Base-by-base conservation (phyloP, 1,140 invertebrate species). In the Bicyclus anynana region DNA sequence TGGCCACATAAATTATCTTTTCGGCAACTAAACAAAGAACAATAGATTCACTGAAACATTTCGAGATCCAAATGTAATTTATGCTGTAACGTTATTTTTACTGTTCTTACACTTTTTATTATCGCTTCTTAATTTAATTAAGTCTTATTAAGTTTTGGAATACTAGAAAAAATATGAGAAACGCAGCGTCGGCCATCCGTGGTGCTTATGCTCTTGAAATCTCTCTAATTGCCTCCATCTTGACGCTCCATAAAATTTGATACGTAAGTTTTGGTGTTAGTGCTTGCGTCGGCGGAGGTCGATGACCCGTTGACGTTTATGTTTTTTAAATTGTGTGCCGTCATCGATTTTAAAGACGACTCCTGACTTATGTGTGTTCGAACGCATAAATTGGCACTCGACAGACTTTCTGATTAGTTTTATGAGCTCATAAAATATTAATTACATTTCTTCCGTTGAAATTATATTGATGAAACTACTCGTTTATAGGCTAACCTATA, bases 161-260 rank as follows among this genome's bases (percentile, higher is more conserved):
- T 40, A 29, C 21, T 67, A 65, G 62, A 73, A 70, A 73, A 74
- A 65, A 63, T 73, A 63, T 63, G 56, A 57, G 57, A 63, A 55
- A 64, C 57, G 51, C 67, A 67, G 37, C 46, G 64, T 52, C 75
- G 71, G 37, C 72, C 74, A 74, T 75, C 72, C 77, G 68, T 77
- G 69, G 65, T 72, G 65, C 61, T 69, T 61, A 61, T 64, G 54
- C 69, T 73, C 61, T 72, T 71, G 66, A 74, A 74, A 72, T 75
- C 59, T 74, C 62, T 74, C n/a, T 84, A 80, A 84, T 84, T 84
- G 71, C 69, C 52, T 62, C 56, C 10, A 63, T 59, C 76, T 80
- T 80, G 73, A 77, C 76, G 81, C 67, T 80, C 74, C 74, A 82
- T 84, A 84, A 82, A 84, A 73, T 82, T 80, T 79, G 60, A 72